phyloP scores from a whole-genome alignment of 2,113 vertebrate genomes.

The Eulemur macaco region DNA sequence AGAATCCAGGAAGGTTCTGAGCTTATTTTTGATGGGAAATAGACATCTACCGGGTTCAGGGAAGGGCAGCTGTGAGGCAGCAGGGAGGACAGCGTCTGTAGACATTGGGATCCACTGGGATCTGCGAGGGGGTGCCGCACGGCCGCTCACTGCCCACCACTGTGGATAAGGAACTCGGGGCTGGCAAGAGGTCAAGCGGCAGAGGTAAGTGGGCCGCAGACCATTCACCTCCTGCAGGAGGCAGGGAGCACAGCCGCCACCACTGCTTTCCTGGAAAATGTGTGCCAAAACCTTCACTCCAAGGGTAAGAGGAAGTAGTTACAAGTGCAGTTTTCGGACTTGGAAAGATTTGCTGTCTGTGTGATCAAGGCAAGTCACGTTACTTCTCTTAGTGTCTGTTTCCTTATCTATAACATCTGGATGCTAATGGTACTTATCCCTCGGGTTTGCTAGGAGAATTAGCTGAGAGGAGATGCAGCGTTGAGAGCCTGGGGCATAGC shows the following conservation, averaged over 20 bases:
- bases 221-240: neutral
- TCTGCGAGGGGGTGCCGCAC: no score
- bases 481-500: no score
- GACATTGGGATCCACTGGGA: no score
- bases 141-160: accelerated
- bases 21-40: neutral
- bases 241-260: neutral
- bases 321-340: neutral
- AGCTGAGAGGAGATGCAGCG: neutral
- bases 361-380: accelerated
- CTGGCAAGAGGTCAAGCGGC: accelerated
- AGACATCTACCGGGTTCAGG: no score
- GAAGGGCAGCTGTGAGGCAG: neutral
- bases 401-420: neutral
- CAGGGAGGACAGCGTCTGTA: neutral
- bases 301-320: neutral
- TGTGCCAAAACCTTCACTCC: neutral
- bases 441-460: neutral
- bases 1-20: neutral
- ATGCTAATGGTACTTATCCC: neutral
- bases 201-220: neutral
- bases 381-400: neutral
- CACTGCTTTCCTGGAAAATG: neutral
- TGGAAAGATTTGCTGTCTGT: neutral
- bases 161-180: no score